A percentile compares a stretch with the other conserved stretches of the same genome.
phyloP scores from a whole-genome alignment of 2,888 invertebrate genomes.

The Cinara cedri region DNA sequence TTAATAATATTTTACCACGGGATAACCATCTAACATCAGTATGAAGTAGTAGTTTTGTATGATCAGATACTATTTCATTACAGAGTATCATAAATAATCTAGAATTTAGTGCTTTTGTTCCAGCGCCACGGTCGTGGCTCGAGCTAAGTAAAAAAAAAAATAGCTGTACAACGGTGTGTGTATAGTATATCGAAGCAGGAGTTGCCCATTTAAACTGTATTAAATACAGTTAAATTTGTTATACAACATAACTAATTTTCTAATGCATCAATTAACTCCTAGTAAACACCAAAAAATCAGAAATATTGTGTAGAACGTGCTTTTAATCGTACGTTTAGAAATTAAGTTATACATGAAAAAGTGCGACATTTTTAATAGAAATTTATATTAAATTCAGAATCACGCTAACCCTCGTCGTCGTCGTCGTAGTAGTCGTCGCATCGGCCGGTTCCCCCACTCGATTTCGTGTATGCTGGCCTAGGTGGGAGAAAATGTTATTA shows the following conservation, averaged over 20 bases:
- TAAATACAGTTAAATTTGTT: conserved; percentile 17
- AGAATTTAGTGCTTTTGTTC: conserved; percentile 25
- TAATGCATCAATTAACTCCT: no score
- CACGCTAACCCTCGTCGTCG: no score
- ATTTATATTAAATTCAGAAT: no score
- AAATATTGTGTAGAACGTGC: no score
- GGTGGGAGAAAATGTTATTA: not conserved
- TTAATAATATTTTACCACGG: conserved; percentile 15
- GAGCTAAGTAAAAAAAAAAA: conserved; percentile 4
- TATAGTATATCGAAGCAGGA: conserved; percentile 12
- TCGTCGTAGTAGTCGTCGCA: no score
- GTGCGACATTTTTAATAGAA: conserved; percentile 6
- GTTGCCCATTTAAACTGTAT: conserved; percentile 2
- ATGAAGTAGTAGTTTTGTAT: conserved; percentile 32
- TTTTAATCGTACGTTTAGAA: conserved; percentile 28
- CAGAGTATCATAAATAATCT: conserved; percentile 26
- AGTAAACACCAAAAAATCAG: no score
- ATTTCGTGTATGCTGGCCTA: conserved; percentile 18
- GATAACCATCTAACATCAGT: conserved; percentile 24
- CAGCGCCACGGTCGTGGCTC: conserved; percentile 4
- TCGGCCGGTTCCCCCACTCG: no score
- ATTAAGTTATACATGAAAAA: conserved; percentile 27
- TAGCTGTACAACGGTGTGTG: not conserved
- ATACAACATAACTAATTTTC: conserved; percentile 4
- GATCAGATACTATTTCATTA: conserved; percentile 48